These are phyloP conservation scores for Xestia rhomboidea DNA, from an alignment of 2,888 invertebrate species.

Conservation along the genomic window DNA sequence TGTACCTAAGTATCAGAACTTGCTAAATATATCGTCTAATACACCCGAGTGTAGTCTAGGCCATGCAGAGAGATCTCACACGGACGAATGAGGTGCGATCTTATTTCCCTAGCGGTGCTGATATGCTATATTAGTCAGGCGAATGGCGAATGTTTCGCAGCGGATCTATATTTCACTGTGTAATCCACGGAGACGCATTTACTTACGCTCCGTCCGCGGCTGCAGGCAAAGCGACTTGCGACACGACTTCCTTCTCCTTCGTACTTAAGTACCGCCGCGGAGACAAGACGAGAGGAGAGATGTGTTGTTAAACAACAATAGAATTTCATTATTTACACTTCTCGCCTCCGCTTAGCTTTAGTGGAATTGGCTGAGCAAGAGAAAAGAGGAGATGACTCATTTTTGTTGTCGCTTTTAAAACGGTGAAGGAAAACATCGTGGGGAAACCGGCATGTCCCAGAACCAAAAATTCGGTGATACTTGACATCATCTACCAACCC, in stretches of 20 bases:
- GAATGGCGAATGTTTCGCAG: background rate
- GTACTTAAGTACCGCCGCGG: background rate
- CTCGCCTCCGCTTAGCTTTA: background rate
- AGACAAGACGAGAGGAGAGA: background rate
- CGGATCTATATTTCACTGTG: constrained; percentile 11
- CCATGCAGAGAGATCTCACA: constrained; percentile 6
- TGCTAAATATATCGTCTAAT: background rate
- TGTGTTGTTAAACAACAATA: background rate
- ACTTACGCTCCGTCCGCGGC: background rate
- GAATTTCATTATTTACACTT: background rate
- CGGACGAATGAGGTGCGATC: constrained; percentile 9
- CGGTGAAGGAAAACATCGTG: too few relatives aligned
- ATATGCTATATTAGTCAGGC: constrained; percentile 10
- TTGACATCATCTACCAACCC: too few relatives aligned
- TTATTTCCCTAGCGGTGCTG: constrained; percentile 51
- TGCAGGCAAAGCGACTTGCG: background rate
- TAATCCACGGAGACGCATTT: background rate
- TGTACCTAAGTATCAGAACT: background rate
- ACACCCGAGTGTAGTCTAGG: constrained; percentile 1
- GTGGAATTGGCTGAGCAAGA: background rate
- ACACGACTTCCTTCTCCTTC: background rate
- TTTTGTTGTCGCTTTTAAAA: background rate
- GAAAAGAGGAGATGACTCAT: background rate
- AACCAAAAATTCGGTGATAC: too few relatives aligned
- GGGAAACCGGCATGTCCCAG: too few relatives aligned